Evolutionary conservation across 2,888 invertebrate genomes (phyloP), one percentile per base, ranked within the genome.

Genomic region (Cepaea hortensis): DNA sequence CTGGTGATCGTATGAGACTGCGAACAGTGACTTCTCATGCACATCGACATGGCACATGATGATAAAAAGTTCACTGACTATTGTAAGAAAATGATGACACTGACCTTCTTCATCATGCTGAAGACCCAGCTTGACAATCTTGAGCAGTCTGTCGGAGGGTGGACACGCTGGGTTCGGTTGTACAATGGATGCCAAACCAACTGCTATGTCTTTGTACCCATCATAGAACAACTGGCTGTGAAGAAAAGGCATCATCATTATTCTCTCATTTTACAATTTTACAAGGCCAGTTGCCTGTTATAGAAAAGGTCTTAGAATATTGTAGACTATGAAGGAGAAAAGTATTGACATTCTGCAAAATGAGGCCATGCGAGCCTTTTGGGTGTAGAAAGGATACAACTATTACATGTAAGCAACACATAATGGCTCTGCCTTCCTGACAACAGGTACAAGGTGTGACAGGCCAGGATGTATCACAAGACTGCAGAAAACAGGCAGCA

Each of bases 181-280:
- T 0, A 98, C 97, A 65, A 97, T 95, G 84, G 96, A 96, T 0
- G 98, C 96, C 87, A 99, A 94, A 82, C 96, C 97, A 0, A 97
- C 96, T 0, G 98, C 99, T 82, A 99, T 95, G n/a, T 96, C 96
- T 94, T 98, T 98, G 94, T 98, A 97, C 0, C 99, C 99, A 96
- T 99, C 99, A 93, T 99, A 99, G 94, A 97, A 98, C 84, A 99
- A 95, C 95, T 99, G 99, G 92, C 99, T 99, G 91, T 50, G 50
- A 50, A 76, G 35, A 35, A 35, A 35, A 35, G 35, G 35, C 35
- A 35, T 35, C 35, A 35, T 35, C 35, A 35, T 35, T 35, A 35
- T 35, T 35, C 35, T 35, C 35, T 35, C 35, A 35, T 35, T 35
- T 35, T 35, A 35, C 35, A 35, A 35, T 35, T 35, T 35, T 35